phyloP scores from a whole-genome alignment of 2,113 vertebrate species.

The Gymnocephalus cernua region DNA sequence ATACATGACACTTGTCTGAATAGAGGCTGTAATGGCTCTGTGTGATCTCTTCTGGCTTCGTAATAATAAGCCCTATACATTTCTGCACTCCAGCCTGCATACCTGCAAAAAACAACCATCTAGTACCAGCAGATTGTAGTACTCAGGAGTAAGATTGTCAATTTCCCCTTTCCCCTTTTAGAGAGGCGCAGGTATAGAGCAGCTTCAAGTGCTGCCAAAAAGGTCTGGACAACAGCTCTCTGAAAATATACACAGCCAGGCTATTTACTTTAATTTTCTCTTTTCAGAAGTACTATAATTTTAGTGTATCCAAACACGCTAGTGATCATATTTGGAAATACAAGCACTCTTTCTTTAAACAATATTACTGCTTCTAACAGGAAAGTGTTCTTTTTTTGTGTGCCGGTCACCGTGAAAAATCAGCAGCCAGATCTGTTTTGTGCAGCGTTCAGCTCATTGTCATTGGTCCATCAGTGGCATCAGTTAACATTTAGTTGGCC shows the following conservation, averaged over 20 bases:
- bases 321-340: slow-evolving; percentile 2
- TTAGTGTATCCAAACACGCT: neutral
- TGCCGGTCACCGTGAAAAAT: slow-evolving; percentile 13
- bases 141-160: slow-evolving; percentile 43
- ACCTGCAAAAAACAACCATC: slow-evolving; percentile 33
- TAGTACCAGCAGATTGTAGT: slow-evolving; percentile 21
- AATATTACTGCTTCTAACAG: neutral
- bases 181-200: slow-evolving; percentile 32
- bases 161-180: slow-evolving; percentile 59
- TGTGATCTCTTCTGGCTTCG: slow-evolving; percentile 44
- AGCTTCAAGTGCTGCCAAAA: slow-evolving; percentile 43
- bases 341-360: neutral
- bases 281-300: slow-evolving; percentile 4
- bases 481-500: neutral
- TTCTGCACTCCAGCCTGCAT: slow-evolving; percentile 46
- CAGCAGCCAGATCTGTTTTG: neutral
- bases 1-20: slow-evolving; percentile 21
- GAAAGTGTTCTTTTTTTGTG: neutral
- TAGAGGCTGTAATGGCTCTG: slow-evolving; percentile 32
- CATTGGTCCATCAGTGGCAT: neutral
- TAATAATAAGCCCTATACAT: slow-evolving; percentile 30
- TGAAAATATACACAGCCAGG: slow-evolving; percentile 27
- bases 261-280: slow-evolving; percentile 49
- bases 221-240: slow-evolving; percentile 30
- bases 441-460: slow-evolving; percentile 11